These are phyloP conservation scores for Tetragonula clypearis DNA, from an alignment of 1,140 invertebrate genomes.

Conservation along the genomic window DNA sequence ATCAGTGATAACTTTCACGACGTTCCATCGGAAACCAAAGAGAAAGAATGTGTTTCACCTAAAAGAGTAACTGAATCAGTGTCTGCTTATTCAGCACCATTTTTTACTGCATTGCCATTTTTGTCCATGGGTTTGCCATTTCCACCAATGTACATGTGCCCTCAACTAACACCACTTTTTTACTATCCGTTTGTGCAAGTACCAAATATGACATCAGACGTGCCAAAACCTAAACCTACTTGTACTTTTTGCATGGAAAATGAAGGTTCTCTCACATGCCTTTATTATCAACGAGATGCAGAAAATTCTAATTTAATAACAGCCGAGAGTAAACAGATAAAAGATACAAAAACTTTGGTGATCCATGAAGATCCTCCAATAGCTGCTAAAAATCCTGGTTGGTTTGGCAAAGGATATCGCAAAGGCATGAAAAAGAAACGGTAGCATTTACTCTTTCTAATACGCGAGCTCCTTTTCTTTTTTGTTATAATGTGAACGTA, in stretches of 20 bases:
- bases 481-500: slow-evolving; percentile 28
- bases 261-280: slow-evolving; percentile 77
- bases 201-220: slow-evolving; percentile 58
- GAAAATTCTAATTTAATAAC: slow-evolving; percentile 63
- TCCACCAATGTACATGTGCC: slow-evolving; percentile 79
- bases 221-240: slow-evolving; percentile 75
- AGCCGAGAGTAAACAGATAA: slow-evolving; percentile 63
- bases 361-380: slow-evolving; percentile 70
- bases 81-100: slow-evolving; percentile 75
- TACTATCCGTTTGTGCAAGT: slow-evolving; percentile 78
- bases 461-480: slow-evolving; percentile 12
- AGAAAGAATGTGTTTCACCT: slow-evolving; percentile 64
- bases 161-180: slow-evolving; percentile 76
- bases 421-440: slow-evolving; percentile 82
- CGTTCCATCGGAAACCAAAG: slow-evolving; percentile 43
- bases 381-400: slow-evolving; percentile 83
- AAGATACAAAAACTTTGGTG: slow-evolving; percentile 61
- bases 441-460: slow-evolving; percentile 75
- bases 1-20: slow-evolving; percentile 29
- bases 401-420: slow-evolving; percentile 85
- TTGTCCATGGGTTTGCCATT: slow-evolving; percentile 80
- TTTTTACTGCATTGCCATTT: slow-evolving; percentile 78
- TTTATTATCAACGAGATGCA: slow-evolving; percentile 77
- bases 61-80: slow-evolving; percentile 69
- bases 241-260: slow-evolving; percentile 80